A percentile compares a stretch with the other conserved stretches of the same genome.
Evolutionary conservation across 2,113 vertebrate species (phyloP).

Genomic region (Falco punctatus): DNA sequence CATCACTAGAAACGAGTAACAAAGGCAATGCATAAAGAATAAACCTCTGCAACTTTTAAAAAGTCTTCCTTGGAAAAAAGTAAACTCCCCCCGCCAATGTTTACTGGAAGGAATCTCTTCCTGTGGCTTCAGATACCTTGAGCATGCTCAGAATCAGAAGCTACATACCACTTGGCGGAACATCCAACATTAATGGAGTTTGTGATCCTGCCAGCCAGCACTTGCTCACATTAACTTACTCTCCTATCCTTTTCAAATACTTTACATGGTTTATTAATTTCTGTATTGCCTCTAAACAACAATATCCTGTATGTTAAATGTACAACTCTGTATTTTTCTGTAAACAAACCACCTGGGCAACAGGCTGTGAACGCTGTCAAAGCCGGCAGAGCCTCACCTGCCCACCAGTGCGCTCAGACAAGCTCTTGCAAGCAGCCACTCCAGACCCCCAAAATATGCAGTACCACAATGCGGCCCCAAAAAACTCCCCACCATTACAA

Average conservation of each 20-base stretch:
- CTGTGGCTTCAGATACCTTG: rapidly evolving
- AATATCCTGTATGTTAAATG: neutral
- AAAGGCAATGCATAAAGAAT: neutral
- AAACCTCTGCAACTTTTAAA: neutral
- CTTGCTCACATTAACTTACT: neutral
- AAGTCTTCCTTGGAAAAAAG: neutral
- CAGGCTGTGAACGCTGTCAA: neutral
- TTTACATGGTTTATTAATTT: neutral
- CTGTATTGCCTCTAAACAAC: neutral
- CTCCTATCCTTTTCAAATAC: neutral
- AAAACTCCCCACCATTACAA: rapidly evolving
- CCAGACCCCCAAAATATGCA: rapidly evolving
- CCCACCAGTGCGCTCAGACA: too few species aligned
- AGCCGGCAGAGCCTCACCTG: too few species aligned
- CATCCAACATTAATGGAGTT: neutral
- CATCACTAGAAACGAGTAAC: neutral
- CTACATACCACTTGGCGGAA: neutral
- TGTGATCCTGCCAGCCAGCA: neutral
- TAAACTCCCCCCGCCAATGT: rapidly evolving
- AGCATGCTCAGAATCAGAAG: neutral
- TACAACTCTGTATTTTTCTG: neutral
- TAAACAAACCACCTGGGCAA: too few species aligned
- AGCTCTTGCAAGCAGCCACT: rapidly evolving
- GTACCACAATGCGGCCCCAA: rapidly evolving
- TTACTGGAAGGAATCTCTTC: neutral